A percentile compares a stretch with the other conserved stretches of the same genome.
Evolutionary conservation across 2,113 vertebrate species (phyloP).

Genomic region (Oryzias melastigma): DNA sequence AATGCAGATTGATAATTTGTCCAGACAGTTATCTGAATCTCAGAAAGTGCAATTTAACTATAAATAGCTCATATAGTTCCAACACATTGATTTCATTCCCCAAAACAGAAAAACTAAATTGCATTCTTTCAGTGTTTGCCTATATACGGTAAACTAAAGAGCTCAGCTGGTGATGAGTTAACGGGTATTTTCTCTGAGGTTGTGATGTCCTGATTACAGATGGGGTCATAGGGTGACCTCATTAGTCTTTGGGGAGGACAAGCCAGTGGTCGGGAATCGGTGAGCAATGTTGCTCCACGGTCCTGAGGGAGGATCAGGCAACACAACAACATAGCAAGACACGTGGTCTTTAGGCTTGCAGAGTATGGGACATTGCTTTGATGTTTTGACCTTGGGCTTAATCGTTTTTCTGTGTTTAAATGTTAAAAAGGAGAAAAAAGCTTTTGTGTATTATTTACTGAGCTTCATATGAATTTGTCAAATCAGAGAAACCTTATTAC

Average conservation of each 20-base stretch:
- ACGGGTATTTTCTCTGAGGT: constrained; percentile 18
- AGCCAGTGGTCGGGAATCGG: constrained; percentile 38
- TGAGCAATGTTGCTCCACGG: constrained; percentile 9
- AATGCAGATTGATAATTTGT: too few relatives aligned
- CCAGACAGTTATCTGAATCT: too few relatives aligned
- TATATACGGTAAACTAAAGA: not conserved
- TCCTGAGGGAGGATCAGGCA: constrained; percentile 12
- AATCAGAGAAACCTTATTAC: too few relatives aligned
- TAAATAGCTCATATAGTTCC: too few relatives aligned
- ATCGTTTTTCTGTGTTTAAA: not conserved
- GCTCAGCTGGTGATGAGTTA: constrained; percentile 43
- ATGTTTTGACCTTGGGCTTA: constrained; percentile 16
- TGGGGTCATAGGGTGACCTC: constrained; percentile 16
- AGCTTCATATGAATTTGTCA: too few relatives aligned
- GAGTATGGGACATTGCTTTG: constrained; percentile 14
- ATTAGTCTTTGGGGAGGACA: constrained; percentile 34
- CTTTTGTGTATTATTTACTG: too few relatives aligned
- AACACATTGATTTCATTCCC: too few relatives aligned
- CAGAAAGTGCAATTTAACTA: too few relatives aligned
- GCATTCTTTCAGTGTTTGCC: not conserved
- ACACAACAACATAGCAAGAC: not conserved
- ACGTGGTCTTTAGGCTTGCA: not conserved
- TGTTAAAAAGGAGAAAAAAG: too few relatives aligned
- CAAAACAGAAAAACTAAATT: not conserved
- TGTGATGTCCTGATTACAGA: constrained; percentile 34